These are phyloP conservation scores for Eilema caniola DNA, from an alignment of 2,888 invertebrate genomes.

Conservation along the genomic window DNA sequence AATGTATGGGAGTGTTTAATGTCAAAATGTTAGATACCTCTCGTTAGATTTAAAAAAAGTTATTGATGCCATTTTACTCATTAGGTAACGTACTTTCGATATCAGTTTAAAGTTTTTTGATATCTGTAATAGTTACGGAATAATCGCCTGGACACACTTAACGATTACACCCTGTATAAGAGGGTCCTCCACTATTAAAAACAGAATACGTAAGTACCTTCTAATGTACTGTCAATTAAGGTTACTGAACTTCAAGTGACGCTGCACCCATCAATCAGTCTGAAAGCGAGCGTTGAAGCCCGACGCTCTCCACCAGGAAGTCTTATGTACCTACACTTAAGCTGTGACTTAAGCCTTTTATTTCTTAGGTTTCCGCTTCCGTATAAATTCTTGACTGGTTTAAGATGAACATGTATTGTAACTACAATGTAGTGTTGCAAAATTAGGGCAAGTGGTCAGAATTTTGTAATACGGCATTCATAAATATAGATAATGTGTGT, in stretches of 20 bases:
- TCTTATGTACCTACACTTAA: conserved; percentile 36
- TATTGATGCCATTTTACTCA: too few relatives aligned
- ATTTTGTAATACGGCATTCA: neutral
- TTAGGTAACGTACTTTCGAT: too few relatives aligned
- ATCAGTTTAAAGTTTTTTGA: too few relatives aligned
- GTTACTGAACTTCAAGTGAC: conserved; percentile 39
- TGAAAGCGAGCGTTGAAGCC: conserved; percentile 60
- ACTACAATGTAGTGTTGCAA: neutral
- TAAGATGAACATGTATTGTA: conserved; percentile 4
- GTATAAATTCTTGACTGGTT: conserved; percentile 7
- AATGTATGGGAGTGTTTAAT: too few relatives aligned
- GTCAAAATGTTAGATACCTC: too few relatives aligned
- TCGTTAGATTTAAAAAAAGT: too few relatives aligned
- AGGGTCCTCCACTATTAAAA: neutral
- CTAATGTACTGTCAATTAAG: conserved; percentile 13
- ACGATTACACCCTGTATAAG: too few relatives aligned
- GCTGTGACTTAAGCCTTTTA: conserved; percentile 32
- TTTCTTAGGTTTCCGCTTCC: conserved; percentile 30
- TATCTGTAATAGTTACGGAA: too few relatives aligned
- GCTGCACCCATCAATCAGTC: conserved; percentile 52
- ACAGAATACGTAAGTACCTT: neutral
- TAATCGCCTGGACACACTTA: too few relatives aligned
- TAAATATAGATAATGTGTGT: neutral
- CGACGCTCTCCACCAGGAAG: conserved; percentile 36
- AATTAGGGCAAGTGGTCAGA: neutral